A percentile compares a stretch with the other conserved stretches of the same genome.
These are phyloP conservation scores for Numenius phaeopus DNA, from an alignment of 2,797 vertebrate genomes.

Conservation along the genomic window DNA sequence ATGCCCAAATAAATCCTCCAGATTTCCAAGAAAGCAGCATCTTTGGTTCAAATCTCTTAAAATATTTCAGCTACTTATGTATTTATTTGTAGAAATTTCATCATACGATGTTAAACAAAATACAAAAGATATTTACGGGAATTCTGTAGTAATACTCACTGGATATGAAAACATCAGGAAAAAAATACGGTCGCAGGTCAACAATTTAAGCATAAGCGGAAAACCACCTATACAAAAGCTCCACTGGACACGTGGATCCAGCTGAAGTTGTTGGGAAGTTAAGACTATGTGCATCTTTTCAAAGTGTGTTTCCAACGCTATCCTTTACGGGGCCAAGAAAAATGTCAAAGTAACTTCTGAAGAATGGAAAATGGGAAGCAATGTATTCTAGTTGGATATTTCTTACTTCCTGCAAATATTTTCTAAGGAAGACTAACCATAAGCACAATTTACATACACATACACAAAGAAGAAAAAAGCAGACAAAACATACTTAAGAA, in stretches of 20 bases:
- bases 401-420: background rate
- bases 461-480: background rate
- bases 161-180: background rate
- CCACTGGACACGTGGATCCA: background rate
- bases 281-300: background rate
- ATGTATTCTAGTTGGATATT: background rate
- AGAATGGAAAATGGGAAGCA: background rate
- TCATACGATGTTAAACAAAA: background rate
- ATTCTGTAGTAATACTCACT: background rate
- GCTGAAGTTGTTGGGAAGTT: background rate
- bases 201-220: background rate
- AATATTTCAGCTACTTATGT: background rate
- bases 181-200: background rate
- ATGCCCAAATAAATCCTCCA: background rate
- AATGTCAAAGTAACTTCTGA: background rate
- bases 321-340: background rate
- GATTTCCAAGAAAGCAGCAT: background rate
- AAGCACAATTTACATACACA: background rate
- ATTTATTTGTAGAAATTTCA: background rate
- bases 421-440: background rate
- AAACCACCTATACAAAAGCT: background rate
- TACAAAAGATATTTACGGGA: background rate
- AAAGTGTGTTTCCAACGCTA: fast-evolving
- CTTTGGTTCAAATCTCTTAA: background rate
- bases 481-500: background rate